Conservation (phyloP, 2,888 invertebrate species). For the Cybosia mesomella region DNA sequence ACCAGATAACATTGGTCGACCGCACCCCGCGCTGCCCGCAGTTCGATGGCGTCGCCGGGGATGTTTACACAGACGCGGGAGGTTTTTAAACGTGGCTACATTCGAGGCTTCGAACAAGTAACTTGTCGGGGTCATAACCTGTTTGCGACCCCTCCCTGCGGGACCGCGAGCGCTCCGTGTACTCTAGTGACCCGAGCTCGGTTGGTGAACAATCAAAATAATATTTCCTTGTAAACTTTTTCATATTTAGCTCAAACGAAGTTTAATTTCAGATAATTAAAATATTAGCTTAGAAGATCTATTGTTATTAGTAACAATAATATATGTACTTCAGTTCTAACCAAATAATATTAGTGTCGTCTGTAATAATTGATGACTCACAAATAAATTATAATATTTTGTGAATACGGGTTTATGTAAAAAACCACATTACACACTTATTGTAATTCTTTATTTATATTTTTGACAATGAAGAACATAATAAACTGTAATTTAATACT, state of each 20-base stretch:
- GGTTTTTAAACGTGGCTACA: conserved; percentile 71
- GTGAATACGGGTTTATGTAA: too few species aligned
- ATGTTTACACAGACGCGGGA: conserved; percentile 54
- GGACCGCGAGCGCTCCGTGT: conserved; percentile 75
- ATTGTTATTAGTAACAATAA: background rate
- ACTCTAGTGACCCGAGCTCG: conserved; percentile 77
- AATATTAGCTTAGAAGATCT: background rate
- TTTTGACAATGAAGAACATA: background rate
- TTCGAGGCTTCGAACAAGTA: conserved; percentile 82
- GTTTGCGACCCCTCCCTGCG: conserved; percentile 85
- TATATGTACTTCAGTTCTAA: background rate
- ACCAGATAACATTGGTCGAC: conserved; percentile 63
- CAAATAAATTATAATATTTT: background rate
- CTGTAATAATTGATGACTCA: background rate
- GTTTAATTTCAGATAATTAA: conserved; percentile 12
- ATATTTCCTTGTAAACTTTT: conserved; percentile 43
- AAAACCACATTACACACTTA: too few species aligned
- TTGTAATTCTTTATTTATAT: background rate
- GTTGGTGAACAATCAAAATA: conserved; percentile 67
- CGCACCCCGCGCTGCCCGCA: conserved; percentile 45
- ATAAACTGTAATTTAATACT: background rate
- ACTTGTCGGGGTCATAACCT: conserved; percentile 87
- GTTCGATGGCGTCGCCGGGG: conserved; percentile 49
- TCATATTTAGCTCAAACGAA: conserved; percentile 19
- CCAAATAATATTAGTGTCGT: background rate